phyloP scores from a whole-genome alignment of 35 echinoderm and acorn worm species.

The Chiridota heheva region DNA sequence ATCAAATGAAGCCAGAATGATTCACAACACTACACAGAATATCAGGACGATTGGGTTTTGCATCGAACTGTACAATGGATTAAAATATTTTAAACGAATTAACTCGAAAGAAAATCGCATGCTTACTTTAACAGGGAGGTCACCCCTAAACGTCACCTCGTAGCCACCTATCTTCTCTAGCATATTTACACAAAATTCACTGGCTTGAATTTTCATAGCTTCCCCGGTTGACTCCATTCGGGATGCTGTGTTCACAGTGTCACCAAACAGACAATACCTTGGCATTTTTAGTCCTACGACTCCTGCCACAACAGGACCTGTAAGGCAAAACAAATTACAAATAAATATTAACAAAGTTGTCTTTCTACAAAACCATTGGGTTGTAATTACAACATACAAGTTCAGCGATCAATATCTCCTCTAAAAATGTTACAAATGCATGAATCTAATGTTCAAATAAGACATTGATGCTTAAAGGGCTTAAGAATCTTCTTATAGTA shows the following conservation, averaged over 20 bases:
- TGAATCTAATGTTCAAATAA: not conserved
- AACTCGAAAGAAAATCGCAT: too few species aligned
- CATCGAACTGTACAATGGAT: not conserved
- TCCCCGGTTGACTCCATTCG: constrained; percentile 99
- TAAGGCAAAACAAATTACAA: constrained; percentile 3
- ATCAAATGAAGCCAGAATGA: too few species aligned
- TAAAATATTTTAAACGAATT: not conserved
- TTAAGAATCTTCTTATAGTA: too few species aligned
- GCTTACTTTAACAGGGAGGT: constrained; percentile 89
- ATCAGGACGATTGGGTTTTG: not conserved
- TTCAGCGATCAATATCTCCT: not conserved
- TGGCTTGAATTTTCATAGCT: constrained; percentile 92
- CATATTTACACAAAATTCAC: constrained; percentile 76
- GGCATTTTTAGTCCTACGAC: constrained; percentile 98
- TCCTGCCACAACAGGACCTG: constrained; percentile 93
- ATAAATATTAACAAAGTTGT: not conserved
- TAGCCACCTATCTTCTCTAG: constrained; percentile 76
- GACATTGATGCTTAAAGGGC: too few species aligned
- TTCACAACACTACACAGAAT: too few species aligned
- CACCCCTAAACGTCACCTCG: constrained; percentile 58
- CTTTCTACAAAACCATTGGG: not conserved
- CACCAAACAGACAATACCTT: constrained; percentile 94
- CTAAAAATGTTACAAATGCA: not conserved
- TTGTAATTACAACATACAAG: not conserved
- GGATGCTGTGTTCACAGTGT: constrained; percentile 98